Conservation (phyloP, 2,888 invertebrate species). For the Noctua fimbriata region DNA sequence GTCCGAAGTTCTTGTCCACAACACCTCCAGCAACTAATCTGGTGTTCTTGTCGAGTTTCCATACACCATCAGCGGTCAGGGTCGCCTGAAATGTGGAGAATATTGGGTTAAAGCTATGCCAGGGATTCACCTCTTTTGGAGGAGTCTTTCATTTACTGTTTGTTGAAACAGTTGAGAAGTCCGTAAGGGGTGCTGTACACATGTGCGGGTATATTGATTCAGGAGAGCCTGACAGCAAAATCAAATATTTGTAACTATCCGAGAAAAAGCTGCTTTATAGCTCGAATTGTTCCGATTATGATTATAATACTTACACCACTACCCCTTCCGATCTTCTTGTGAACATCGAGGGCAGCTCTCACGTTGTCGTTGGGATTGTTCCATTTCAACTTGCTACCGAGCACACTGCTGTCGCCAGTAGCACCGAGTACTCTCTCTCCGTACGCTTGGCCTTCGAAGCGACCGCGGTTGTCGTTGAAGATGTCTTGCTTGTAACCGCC, state of each 20-base stretch:
- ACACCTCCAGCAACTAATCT: constrained; percentile 73
- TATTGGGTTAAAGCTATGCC: neutral
- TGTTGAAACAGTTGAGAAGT: neutral
- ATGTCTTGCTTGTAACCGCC: constrained; percentile 81
- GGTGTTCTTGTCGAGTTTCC: constrained; percentile 76
- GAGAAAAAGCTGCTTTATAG: neutral
- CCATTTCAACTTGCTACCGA: constrained; percentile 80
- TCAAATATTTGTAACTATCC: neutral
- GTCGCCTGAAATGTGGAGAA: constrained; percentile 63
- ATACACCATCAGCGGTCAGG: constrained; percentile 73
- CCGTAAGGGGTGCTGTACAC: neutral
- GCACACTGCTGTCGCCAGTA: constrained; percentile 75
- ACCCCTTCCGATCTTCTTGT: constrained; percentile 75
- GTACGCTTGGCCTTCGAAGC: constrained; percentile 74
- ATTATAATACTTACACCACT: constrained; percentile 73
- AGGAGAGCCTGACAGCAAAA: neutral
- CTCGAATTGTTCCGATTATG: neutral
- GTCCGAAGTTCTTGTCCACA: constrained; percentile 68
- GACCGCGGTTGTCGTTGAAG: constrained; percentile 81
- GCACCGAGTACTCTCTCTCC: constrained; percentile 78
- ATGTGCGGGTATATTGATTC: neutral
- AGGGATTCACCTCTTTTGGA: neutral
- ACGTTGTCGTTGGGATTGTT: constrained; percentile 71
- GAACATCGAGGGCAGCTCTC: constrained; percentile 76
- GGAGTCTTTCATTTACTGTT: neutral